phyloP scores from a whole-genome alignment of 2,888 invertebrate species.

The Drosophila mimica region DNA sequence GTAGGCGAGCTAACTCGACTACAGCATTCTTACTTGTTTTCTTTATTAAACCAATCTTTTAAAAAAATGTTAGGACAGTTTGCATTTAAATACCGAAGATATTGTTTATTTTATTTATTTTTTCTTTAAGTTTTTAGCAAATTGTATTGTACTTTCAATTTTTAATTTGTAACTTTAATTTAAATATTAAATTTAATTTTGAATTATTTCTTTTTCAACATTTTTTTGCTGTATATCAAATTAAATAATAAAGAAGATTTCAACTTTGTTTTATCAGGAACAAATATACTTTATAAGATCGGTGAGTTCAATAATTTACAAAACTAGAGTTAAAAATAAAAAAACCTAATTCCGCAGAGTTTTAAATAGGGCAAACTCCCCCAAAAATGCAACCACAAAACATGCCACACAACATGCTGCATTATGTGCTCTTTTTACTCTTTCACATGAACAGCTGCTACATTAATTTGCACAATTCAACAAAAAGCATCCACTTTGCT shows the following conservation, averaged over 20 bases:
- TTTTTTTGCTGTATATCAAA: neutral
- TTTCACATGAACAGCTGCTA: conserved; percentile 33
- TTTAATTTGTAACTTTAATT: neutral
- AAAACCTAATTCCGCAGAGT: neutral
- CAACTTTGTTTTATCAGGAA: neutral
- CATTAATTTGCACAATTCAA: conserved; percentile 37
- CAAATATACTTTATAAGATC: neutral
- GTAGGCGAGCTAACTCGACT: no score
- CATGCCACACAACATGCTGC: conserved; percentile 30
- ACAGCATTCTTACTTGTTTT: no score
- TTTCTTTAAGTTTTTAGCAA: neutral
- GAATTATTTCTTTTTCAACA: neutral
- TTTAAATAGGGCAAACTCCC: neutral
- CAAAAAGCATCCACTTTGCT: conserved; percentile 22
- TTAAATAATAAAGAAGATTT: neutral
- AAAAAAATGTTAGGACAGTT: neutral
- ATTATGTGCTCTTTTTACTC: conserved; percentile 19
- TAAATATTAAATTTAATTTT: neutral
- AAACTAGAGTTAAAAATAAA: neutral
- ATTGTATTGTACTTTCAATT: no score
- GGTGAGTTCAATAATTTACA: neutral
- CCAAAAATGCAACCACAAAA: conserved; percentile 23
- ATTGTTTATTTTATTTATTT: no score
- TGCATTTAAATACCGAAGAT: no score
- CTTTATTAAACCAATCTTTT: neutral